Base-by-base conservation (phyloP, 2,888 invertebrate genomes). In the Nasonovia ribisnigri region DNA sequence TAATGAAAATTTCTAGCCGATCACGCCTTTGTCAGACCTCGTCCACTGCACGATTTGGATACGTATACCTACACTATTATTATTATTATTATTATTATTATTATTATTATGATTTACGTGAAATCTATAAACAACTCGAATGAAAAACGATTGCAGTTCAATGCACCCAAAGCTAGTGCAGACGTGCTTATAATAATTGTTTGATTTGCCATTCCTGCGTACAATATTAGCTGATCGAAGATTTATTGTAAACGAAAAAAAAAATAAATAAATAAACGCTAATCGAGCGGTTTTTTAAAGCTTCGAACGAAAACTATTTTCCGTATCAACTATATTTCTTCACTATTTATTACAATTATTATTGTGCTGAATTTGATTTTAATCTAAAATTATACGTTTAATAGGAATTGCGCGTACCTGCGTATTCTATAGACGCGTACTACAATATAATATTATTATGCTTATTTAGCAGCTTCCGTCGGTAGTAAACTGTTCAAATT, bases 401-500 rank as follows among this genome's bases (percentile, higher is more conserved):
- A 57, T 91, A 86, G 57, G 57, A 91, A 91, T 86, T 90, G 2
- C 46, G 36, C 36, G 20, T 36, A 77, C 57, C 57, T 57, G 8
- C n/a, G 36, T 84, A 77, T 77, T 84, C 42, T 54, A n/a, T n/a
- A 20, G 29, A 42, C 77, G n/a, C 20, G 43, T 16, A n/a, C n/a
- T 46, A 89, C n/a, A 90, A 11, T 77, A 51, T 67, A 54, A 54
- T 26, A 57, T 57, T 57, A 90, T 46, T 43, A 46, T 77, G 91
- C 91, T 91, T 91, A 57, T 91, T 91, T 91, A 91, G 91, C 57
- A 60, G 86, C 86, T 91, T 57, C 91, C 91, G n/a, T 29, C 36
- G 24, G 84, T 57, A 51, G 77, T 26, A 29, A 91, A 91, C 46
- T 51, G 86, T 91, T 91, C 91, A n/a, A 86, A 91, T 91, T 91